A percentile compares a stretch with the other conserved stretches of the same genome.
These are phyloP conservation scores for Taurulus bubalis DNA, from an alignment of 2,113 vertebrate genomes.

Conservation along the genomic window DNA sequence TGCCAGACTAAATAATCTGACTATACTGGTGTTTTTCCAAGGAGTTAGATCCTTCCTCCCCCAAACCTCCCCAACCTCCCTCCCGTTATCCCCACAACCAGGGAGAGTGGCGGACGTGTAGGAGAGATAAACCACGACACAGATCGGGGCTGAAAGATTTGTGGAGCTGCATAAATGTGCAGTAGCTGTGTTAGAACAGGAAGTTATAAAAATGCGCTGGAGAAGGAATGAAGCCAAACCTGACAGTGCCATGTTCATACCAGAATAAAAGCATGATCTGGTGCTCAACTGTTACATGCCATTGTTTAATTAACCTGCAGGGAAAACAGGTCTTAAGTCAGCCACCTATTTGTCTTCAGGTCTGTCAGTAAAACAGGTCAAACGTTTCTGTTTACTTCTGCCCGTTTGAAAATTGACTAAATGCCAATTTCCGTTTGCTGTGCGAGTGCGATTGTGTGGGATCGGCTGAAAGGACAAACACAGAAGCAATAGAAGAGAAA, in stretches of 20 bases:
- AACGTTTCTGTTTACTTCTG: not conserved
- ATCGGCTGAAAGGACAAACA: not conserved
- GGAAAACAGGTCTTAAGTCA: not conserved
- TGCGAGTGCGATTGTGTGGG: not conserved
- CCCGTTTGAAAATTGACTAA: conserved; percentile 37
- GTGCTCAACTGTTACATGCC: not conserved
- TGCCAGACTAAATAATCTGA: conserved; percentile 13
- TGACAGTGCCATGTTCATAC: not conserved
- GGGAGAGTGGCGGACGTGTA: conserved; percentile 53
- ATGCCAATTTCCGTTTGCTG: conserved; percentile 60
- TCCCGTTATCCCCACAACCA: not conserved
- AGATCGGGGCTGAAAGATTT: conserved; percentile 21
- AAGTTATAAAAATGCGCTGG: not conserved
- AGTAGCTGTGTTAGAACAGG: not conserved
- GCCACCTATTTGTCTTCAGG: not conserved
- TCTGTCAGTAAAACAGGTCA: not conserved
- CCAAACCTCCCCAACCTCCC: too few relatives aligned
- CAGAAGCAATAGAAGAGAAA: not conserved
- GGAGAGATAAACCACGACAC: conserved; percentile 15
- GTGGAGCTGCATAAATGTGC: not conserved
- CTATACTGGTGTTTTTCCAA: not conserved
- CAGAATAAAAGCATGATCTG: not conserved
- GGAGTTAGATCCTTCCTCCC: not conserved
- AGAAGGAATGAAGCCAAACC: conserved; percentile 1
- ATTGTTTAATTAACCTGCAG: not conserved